A percentile compares a stretch with the other conserved stretches of the same genome.
These are phyloP conservation scores for Apteryx mantelli DNA, from an alignment of 2,113 vertebrate genomes.

Conservation along the genomic window DNA sequence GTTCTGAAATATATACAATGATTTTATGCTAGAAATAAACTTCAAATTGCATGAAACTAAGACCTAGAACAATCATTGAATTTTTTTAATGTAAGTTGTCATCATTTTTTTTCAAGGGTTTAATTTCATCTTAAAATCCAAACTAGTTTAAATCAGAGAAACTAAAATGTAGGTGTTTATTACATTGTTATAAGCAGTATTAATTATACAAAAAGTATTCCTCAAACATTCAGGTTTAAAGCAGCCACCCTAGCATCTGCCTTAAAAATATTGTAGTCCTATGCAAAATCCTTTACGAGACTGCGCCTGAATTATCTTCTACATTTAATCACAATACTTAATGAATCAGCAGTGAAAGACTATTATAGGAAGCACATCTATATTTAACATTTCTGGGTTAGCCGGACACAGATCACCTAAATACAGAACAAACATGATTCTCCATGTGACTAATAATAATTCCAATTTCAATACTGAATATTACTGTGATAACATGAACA, in stretches of 20 bases:
- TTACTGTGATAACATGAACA: not conserved
- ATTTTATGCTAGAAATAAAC: not conserved
- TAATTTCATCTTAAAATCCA: not conserved
- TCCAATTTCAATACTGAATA: not conserved
- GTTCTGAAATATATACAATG: not conserved
- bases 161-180: not conserved
- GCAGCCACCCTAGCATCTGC: not conserved
- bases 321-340: constrained; percentile 17
- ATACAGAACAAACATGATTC: not conserved
- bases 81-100: not conserved
- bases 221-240: not conserved
- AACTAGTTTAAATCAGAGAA: not conserved
- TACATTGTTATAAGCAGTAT: not conserved
- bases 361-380: not conserved
- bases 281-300: not conserved
- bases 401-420: not conserved
- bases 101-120: not conserved
- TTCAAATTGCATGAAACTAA: not conserved
- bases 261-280: not conserved
- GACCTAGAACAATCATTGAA: not conserved
- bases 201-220: not conserved
- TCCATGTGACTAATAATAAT: not conserved
- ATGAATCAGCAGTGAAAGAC: not conserved
- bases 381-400: constrained; percentile 20
- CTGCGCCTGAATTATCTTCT: not conserved